phyloP scores from a whole-genome alignment of 2,888 invertebrate species.

The Watsonalla binaria region DNA sequence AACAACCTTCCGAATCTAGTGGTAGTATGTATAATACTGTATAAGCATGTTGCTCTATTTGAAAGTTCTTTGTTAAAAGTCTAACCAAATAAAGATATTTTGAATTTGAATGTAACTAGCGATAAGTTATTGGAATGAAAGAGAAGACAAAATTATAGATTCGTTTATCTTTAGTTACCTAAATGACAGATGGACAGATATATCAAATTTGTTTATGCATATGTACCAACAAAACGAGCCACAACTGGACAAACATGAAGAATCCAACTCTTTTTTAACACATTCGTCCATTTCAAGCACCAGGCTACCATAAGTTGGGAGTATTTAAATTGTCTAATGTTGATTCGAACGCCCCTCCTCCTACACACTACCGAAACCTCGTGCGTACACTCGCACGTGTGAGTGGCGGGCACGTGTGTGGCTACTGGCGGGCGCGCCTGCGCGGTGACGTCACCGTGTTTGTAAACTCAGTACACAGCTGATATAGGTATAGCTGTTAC shows the following conservation, averaged over 20 bases:
- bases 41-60: no score
- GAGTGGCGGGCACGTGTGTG: constrained; percentile 1
- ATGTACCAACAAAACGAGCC: no score
- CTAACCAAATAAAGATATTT: no score
- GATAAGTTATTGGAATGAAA: no score
- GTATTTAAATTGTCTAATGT: background rate
- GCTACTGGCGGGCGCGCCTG: constrained; percentile 8
- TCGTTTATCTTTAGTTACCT: background rate
- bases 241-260: no score
- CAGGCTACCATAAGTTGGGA: background rate
- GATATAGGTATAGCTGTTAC: background rate
- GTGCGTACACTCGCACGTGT: background rate
- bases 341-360: background rate
- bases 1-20: no score
- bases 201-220: no score
- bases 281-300: background rate
- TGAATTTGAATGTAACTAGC: no score
- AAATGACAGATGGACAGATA: no score
- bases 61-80: no score
- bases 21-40: no score
- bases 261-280: background rate
- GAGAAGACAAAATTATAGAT: background rate
- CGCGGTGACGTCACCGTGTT: constrained; percentile 24
- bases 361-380: background rate
- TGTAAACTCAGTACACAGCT: constrained; percentile 15